Conservation (phyloP, 2,797 vertebrate genomes). For the Saxicola maurus region DNA sequence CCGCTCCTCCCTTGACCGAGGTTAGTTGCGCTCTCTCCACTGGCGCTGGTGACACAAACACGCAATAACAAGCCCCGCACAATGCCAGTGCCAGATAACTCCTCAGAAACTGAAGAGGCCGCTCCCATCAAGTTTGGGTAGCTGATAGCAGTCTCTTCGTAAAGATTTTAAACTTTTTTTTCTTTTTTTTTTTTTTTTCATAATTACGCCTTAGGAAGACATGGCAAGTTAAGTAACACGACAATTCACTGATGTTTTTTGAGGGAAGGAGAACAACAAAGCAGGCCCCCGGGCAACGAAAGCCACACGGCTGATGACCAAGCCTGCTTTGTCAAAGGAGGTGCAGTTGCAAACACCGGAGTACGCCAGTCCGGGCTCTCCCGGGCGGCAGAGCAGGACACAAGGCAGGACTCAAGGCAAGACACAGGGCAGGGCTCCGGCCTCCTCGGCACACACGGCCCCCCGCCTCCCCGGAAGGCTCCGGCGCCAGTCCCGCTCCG, state of each 20-base stretch:
- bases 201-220: not conserved
- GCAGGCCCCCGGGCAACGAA: not conserved
- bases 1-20: not conserved
- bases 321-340: not conserved
- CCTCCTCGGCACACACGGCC: not conserved
- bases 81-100: not conserved
- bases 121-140: not conserved
- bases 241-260: not conserved
- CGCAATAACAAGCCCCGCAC: not conserved
- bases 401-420: not conserved
- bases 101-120: not conserved
- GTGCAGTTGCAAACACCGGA: not conserved
- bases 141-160: not conserved
- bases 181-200: not conserved
- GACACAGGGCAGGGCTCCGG: not conserved
- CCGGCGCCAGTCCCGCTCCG: not conserved
- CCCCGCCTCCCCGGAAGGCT: not conserved
- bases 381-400: not conserved
- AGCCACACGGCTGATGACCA: not conserved
- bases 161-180: not conserved
- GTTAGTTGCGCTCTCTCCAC: not conserved
- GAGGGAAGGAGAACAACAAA: not conserved
- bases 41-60: not conserved
- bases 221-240: not conserved
- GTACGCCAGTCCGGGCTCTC: not conserved